phyloP scores from a whole-genome alignment of 2,797 vertebrate genomes.

The Myoxocephalus aenaeus region DNA sequence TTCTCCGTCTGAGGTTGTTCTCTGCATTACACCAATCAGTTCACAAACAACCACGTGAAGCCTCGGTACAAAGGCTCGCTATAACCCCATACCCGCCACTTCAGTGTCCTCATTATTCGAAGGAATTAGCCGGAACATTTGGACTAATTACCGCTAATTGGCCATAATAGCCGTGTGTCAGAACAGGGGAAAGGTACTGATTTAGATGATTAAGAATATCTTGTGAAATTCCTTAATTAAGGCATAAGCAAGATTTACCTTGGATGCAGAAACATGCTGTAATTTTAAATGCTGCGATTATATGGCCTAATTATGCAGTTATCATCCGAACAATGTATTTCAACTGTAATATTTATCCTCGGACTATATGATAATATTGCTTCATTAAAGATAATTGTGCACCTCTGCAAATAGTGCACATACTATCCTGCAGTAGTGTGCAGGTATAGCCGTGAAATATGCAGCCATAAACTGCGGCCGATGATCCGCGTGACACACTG shows the following conservation, averaged over 20 bases:
- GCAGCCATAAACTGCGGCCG: conserved; percentile 13
- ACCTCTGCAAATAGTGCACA: background rate
- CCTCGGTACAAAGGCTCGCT: conserved; percentile 56
- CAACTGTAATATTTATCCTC: conserved; percentile 46
- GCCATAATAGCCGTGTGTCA: conserved; percentile 78
- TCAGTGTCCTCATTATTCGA: conserved; percentile 77
- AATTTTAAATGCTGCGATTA: conserved; percentile 82
- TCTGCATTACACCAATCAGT: conserved; percentile 61
- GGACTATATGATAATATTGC: conserved; percentile 36
- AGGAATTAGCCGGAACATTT: conserved; percentile 81
- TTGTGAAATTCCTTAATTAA: conserved; percentile 82
- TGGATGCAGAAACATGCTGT: conserved; percentile 70
- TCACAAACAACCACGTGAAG: conserved; percentile 59
- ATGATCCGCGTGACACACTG: conserved; percentile 37
- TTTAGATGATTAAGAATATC: conserved; percentile 85
- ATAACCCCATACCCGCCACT: conserved; percentile 62
- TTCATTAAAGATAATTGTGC: conserved; percentile 45
- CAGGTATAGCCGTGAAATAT: conserved; percentile 32
- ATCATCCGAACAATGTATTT: conserved; percentile 51
- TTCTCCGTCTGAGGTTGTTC: conserved; percentile 5
- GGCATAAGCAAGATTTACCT: conserved; percentile 70
- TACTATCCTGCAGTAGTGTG: background rate
- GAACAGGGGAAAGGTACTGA: conserved; percentile 78
- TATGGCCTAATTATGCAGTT: conserved; percentile 41
- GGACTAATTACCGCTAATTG: conserved; percentile 85